Percentiles rank a stretch among this genome's conserved stretches.
These are phyloP conservation scores for Phaethornis superciliosus DNA, from an alignment of 2,113 vertebrate species.

Conservation along the genomic window DNA sequence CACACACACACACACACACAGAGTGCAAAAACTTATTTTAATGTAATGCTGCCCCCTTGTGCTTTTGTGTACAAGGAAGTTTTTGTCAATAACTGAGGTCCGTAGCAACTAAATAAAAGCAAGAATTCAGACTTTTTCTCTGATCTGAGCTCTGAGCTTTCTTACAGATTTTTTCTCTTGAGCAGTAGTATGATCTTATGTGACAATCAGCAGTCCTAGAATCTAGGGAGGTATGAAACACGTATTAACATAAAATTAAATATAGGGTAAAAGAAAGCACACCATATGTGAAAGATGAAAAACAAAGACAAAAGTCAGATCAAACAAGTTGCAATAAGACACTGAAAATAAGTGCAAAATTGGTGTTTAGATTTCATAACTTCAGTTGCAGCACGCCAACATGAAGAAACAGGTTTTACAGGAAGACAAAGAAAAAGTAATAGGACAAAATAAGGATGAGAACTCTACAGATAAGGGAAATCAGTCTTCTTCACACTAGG, in stretches of 20 bases:
- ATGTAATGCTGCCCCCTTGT: constrained; percentile 79
- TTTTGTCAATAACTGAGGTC: constrained; percentile 60
- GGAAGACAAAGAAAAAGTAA: background rate
- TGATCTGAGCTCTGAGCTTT: background rate
- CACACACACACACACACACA: background rate
- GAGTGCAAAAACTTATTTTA: constrained; percentile 68
- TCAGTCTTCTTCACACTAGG: background rate
- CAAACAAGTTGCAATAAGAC: background rate
- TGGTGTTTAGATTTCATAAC: background rate
- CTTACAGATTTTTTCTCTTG: background rate
- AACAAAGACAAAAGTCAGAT: background rate
- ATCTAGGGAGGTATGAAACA: background rate
- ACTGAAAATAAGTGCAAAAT: background rate
- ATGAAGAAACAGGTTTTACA: background rate
- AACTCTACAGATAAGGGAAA: background rate
- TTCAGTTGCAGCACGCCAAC: background rate
- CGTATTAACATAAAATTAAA: background rate
- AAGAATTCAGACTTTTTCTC: background rate
- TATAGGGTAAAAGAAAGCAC: background rate
- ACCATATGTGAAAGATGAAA: background rate
- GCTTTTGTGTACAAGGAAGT: constrained; percentile 69
- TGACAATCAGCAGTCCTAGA: background rate
- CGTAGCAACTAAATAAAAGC: background rate
- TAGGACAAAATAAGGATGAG: background rate
- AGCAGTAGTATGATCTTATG: background rate